Percentiles rank a stretch among this genome's conserved stretches.
Evolutionary conservation across 2,113 vertebrate genomes (phyloP).

Genomic region (Crotalus helleri): DNA sequence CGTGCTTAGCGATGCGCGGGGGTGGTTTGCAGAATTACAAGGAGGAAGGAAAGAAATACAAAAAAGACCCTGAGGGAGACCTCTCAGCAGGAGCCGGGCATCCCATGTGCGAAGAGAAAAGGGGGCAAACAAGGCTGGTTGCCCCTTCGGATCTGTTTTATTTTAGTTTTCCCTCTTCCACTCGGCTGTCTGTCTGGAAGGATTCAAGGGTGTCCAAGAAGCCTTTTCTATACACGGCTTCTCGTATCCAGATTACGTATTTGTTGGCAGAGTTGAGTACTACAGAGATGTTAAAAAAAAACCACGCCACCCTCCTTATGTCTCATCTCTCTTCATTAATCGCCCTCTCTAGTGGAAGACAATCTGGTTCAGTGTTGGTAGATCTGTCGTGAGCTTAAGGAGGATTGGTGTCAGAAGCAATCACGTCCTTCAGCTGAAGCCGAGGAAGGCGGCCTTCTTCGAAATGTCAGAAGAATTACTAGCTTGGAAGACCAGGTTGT

Average conservation of each 20-base stretch:
- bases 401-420: neutral
- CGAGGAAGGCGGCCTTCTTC: too few relatives aligned
- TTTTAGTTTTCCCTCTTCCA: neutral
- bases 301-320: neutral
- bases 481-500: neutral
- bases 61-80: neutral
- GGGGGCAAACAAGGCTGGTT: neutral
- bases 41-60: neutral
- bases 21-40: neutral
- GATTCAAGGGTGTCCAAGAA: neutral
- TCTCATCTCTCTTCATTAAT: neutral
- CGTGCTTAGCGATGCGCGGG: neutral
- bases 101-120: neutral
- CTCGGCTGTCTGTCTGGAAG: neutral
- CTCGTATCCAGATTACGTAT: neutral
- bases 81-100: accelerated
- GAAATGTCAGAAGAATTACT: neutral
- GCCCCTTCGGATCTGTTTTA: neutral
- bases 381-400: neutral
- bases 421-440: neutral
- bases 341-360: neutral
- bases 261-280: neutral
- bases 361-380: neutral
- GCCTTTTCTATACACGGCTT: neutral
- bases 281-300: neutral